phyloP scores from a whole-genome alignment of 2,797 vertebrate genomes.

The Chromobotia macracanthus region DNA sequence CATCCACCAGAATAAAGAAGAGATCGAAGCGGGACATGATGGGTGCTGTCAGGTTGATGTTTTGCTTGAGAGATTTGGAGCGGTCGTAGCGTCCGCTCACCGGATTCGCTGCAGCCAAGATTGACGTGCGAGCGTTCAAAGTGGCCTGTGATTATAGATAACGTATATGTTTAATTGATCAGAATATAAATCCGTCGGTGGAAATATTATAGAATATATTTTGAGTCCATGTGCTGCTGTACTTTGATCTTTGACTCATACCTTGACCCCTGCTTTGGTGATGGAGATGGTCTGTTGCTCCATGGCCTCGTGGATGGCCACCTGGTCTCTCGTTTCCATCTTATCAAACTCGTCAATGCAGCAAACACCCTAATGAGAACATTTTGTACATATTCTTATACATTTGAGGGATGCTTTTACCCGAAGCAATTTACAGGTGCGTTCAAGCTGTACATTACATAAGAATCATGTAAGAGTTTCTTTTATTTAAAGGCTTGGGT shows the following conservation, averaged over 20 bases:
- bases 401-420: neutral
- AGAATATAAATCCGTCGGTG: neutral
- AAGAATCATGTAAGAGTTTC: neutral
- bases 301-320: constrained; percentile 99
- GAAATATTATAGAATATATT: neutral
- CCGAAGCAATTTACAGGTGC: too few species aligned
- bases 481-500: neutral
- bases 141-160: constrained; percentile 82
- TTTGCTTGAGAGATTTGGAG: constrained; percentile 96
- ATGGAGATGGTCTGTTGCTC: constrained; percentile 99
- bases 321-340: constrained; percentile 95
- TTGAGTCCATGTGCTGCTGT: too few species aligned
- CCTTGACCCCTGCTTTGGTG: constrained; percentile 98
- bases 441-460: too few species aligned
- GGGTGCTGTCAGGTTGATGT: constrained; percentile 92
- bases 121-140: constrained; percentile 95
- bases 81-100: constrained; percentile 92
- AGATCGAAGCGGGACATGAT: constrained; percentile 99
- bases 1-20: constrained; percentile 98
- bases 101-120: constrained; percentile 97
- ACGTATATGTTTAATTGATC: too few species aligned
- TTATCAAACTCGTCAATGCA: constrained; percentile 99
- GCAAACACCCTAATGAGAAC: constrained; percentile 87
- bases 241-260: constrained; percentile 61
- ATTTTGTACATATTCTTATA: neutral